Percentiles rank a stretch among this genome's conserved stretches.
Conservation (phyloP, 2,797 vertebrate genomes). For the Enteromius fasciolatus region DNA sequence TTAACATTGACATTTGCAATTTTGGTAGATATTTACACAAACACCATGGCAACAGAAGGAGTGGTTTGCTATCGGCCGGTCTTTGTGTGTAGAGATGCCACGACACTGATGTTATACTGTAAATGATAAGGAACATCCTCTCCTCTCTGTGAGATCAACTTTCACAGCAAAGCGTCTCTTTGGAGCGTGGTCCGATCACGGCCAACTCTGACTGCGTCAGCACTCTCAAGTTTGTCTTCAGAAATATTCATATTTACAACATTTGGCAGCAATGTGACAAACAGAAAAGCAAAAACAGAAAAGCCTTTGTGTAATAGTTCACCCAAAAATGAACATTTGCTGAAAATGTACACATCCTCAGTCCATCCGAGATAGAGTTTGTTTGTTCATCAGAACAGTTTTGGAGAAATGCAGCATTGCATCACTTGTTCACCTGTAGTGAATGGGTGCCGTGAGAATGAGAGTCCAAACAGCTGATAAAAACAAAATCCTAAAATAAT, state of each 20-base stretch:
- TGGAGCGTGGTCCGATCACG: constrained; percentile 76
- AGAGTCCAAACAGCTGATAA: not conserved
- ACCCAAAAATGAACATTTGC: not conserved
- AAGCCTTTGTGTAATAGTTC: not conserved
- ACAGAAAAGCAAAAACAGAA: constrained; percentile 63
- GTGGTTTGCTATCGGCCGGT: not conserved
- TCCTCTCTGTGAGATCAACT: constrained; percentile 66
- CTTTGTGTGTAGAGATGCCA: constrained; percentile 33
- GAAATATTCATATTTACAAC: constrained; percentile 79
- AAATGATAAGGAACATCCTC: constrained; percentile 43
- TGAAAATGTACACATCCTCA: not conserved
- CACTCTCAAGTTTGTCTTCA: constrained; percentile 87
- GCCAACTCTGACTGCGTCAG: constrained; percentile 65
- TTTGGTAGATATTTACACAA: constrained; percentile 55
- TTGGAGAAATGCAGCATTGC: not conserved
- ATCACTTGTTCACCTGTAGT: not conserved
- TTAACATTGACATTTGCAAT: constrained; percentile 40
- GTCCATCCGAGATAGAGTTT: not conserved
- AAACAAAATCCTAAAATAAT: not conserved
- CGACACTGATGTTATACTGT: constrained; percentile 38
- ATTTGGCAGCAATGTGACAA: constrained; percentile 80
- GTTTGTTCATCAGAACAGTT: not conserved
- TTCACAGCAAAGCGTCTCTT: constrained; percentile 75
- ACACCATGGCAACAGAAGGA: constrained; percentile 44
- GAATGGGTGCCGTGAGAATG: not conserved